Evolutionary conservation across 2,888 invertebrate species (phyloP), one percentile per base, ranked within the genome.

Genomic region (Sphaerophoria taeniata): DNA sequence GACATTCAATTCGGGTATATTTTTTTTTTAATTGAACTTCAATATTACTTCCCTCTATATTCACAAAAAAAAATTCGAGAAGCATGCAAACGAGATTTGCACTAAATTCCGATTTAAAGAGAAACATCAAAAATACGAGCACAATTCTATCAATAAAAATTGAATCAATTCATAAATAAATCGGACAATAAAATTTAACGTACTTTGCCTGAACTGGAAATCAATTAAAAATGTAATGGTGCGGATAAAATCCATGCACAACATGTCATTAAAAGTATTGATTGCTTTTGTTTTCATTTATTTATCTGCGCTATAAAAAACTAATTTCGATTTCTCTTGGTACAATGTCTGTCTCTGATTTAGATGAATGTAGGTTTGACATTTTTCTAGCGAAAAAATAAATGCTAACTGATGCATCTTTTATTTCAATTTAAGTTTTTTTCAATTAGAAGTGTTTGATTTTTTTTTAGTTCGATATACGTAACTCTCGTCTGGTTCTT

Each of bases 21-120:
- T n/a, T n/a, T n/a, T n/a, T n/a, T n/a, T 77, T 71, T 72, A 78
- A 72, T 78, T 67, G 39, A 78, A 58, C 63, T 63, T 72, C 24
- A 34, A 34, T 58, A 65, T 45, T 58, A 49, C 9, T 47, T 43
- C 7, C 39, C 7, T 11, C 9, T 24, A 12, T 6, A 14, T 14
- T 33, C n/a, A 9, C 14, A 61, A 31, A 14, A 56, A 36, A 31
- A 4, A 60, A 60, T 31, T 7, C 43, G 31, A 39, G 6, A 31
- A 3, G 4, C 47, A 3, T 63, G 7, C 9, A 14, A 33, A 11
- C 7, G 12, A 33, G 45, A 31, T 33, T 14, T 63, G 5, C 14
- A 47, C 33, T 63, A 33, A 63, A n/a, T 63, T 63, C 14, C n/a
- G 47, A 33, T 45, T 63, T 47, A 45, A 45, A 34, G 11, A 63